Conservation (phyloP, 2,888 invertebrate genomes). For the Cantharis rustica region DNA sequence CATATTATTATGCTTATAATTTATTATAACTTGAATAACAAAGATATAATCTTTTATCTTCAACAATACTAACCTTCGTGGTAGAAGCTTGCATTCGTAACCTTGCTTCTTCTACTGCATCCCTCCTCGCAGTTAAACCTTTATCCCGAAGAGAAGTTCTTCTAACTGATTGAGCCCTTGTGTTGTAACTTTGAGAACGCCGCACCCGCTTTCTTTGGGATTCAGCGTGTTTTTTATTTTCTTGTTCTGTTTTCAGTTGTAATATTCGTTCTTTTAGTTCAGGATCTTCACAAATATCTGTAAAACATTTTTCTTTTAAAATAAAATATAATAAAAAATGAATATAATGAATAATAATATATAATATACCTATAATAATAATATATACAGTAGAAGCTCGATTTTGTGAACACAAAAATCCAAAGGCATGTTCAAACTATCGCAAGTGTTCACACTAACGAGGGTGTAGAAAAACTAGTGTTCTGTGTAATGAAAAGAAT, state of each 20-base stretch:
- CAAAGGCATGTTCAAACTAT: no score
- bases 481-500: no score
- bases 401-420: no score
- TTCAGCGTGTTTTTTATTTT: slow-evolving; percentile 67
- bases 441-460: no score
- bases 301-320: slow-evolving; percentile 7
- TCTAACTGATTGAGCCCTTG: slow-evolving; percentile 89
- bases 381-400: no score
- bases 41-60: no score
- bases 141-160: slow-evolving; percentile 93
- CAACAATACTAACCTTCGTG: slow-evolving; percentile 33
- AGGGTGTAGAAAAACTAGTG: no score
- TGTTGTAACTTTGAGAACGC: slow-evolving; percentile 74
- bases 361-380: no score
- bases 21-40: no score
- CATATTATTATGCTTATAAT: no score
- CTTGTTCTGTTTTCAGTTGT: slow-evolving; percentile 86
- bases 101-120: slow-evolving; percentile 91
- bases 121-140: slow-evolving; percentile 89
- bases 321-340: no score
- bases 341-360: no score
- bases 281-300: slow-evolving; percentile 95
- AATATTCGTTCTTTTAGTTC: slow-evolving; percentile 90
- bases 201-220: slow-evolving; percentile 68
- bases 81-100: slow-evolving; percentile 63